phyloP scores from a whole-genome alignment of 2,888 invertebrate species.

The Lordiphosa andalusiaca region DNA sequence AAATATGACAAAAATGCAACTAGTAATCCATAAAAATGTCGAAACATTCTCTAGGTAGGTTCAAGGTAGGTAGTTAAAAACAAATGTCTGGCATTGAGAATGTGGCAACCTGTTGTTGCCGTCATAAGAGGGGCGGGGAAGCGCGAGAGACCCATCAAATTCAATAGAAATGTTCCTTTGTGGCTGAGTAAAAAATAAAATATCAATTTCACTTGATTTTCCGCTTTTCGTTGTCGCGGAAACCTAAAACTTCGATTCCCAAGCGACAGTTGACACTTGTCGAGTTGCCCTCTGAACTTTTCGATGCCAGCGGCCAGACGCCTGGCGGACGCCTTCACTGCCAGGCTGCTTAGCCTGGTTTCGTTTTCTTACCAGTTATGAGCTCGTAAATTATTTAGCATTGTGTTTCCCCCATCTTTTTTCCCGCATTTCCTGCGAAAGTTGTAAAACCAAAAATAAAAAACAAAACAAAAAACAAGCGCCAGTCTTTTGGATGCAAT shows the following conservation, averaged over 20 bases:
- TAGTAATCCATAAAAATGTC: constrained; percentile 68
- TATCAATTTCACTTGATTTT: constrained; percentile 67
- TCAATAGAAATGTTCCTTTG: constrained; percentile 61
- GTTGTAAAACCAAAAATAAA: constrained; percentile 60
- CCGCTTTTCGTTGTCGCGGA: constrained; percentile 35
- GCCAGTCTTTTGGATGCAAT: constrained; percentile 36
- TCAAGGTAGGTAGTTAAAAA: constrained; percentile 13
- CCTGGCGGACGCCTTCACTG: constrained; percentile 9
- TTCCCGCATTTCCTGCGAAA: constrained; percentile 65
- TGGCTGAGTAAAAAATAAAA: constrained; percentile 30
- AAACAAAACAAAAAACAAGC: constrained; percentile 13
- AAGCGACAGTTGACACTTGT: constrained; percentile 46
- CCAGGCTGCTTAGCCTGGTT: constrained; percentile 31
- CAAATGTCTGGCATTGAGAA: constrained; percentile 32
- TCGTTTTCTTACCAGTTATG: constrained; percentile 60
- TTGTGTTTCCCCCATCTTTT: constrained; percentile 50
- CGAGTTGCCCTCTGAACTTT: constrained; percentile 25
- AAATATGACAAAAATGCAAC: constrained; percentile 50
- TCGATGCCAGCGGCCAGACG: constrained; percentile 24
- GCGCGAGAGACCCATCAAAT: constrained; percentile 29
- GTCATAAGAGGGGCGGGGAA: constrained; percentile 29
- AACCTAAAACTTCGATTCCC: constrained; percentile 38
- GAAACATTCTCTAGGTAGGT: constrained; percentile 41
- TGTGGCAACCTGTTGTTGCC: constrained; percentile 22
- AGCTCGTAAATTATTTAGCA: constrained; percentile 70